Evolutionary conservation across 2,113 vertebrate genomes (phyloP), one percentile per base, ranked within the genome.

Genomic region (Anolis sagrei): DNA sequence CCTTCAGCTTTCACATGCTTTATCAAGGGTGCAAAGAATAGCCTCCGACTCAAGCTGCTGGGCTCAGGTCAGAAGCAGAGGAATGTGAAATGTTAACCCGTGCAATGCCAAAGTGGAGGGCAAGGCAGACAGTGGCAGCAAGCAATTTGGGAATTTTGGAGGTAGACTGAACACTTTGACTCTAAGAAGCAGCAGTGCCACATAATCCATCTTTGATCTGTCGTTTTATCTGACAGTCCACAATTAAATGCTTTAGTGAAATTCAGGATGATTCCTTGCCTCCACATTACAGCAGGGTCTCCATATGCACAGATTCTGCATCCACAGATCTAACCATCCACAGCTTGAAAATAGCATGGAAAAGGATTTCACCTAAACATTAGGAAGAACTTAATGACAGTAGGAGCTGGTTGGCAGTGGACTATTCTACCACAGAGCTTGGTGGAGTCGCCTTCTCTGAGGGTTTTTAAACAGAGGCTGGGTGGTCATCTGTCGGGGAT

Each of bases 1-100:
- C 94, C 94, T 95, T 94, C 91, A 91, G 92, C 89, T 92, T 94
- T 95, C 93, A 93, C 94, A 94, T 94, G 94, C 94, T 94, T 94
- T 94, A 94, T 95, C 94, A 91, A 75, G 75, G 93, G 94, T 90
- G 92, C 92, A 95, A 92, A 95, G 94, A 95, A 94, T 93, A 95
- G 94, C 92, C 91, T 89, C 75, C 88, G 91, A 93, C 93, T 94
- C 94, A 92, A 92, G 79, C 93, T 69, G 92, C 79, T 34, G 87
- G 58, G 89, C 91, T 91, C 87, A 89, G 93, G 91, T 93, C 94
- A 92, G 91, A 90, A 83, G 90, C 88, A 90, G 93, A 90, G 91
- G 87, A 92, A 92, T 79, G 88, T 68, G 16, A 21, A 29, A 54
- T 7, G 64, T 95, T 95, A 95, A 95, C 94, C 92, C 94, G 83